These are phyloP conservation scores for Eudorcas thomsonii DNA, from an alignment of 2,113 vertebrate genomes.

Conservation along the genomic window DNA sequence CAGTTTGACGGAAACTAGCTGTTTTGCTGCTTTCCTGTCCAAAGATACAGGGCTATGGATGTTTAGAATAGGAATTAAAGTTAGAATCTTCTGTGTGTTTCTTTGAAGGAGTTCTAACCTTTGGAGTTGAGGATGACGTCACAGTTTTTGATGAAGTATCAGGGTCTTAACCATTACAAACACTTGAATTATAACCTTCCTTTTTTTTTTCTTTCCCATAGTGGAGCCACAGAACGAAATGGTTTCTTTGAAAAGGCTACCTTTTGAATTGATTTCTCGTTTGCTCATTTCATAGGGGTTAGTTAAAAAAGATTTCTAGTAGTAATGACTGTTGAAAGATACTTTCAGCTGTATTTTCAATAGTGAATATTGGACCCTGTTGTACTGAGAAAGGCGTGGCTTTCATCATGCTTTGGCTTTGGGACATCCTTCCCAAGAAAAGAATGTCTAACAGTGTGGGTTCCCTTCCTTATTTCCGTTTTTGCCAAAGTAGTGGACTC, in stretches of 20 bases:
- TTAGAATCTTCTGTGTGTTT: background rate
- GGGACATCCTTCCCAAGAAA: background rate
- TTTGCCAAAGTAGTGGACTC: background rate
- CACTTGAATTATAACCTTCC: background rate
- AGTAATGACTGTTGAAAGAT: background rate
- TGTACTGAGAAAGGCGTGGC: background rate
- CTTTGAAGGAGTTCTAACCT: background rate
- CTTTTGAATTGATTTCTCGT: constrained; percentile 18
- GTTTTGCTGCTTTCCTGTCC: constrained; percentile 43
- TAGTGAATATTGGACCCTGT: background rate
- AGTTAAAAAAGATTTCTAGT: background rate
- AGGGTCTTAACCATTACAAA: background rate
- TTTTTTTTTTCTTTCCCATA: background rate
- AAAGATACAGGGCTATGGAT: constrained; percentile 6
- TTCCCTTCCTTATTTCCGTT: background rate
- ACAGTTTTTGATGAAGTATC: background rate
- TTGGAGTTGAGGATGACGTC: background rate
- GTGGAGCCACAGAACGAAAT: background rate
- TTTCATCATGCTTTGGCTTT: background rate
- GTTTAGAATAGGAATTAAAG: background rate
- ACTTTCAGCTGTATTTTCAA: background rate
- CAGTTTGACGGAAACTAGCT: constrained; percentile 25
- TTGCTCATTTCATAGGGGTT: background rate
- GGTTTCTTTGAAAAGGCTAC: background rate
- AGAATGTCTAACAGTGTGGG: background rate